Base-by-base conservation (phyloP, 2,113 vertebrate species). In the Zosterops hypoxanthus region DNA sequence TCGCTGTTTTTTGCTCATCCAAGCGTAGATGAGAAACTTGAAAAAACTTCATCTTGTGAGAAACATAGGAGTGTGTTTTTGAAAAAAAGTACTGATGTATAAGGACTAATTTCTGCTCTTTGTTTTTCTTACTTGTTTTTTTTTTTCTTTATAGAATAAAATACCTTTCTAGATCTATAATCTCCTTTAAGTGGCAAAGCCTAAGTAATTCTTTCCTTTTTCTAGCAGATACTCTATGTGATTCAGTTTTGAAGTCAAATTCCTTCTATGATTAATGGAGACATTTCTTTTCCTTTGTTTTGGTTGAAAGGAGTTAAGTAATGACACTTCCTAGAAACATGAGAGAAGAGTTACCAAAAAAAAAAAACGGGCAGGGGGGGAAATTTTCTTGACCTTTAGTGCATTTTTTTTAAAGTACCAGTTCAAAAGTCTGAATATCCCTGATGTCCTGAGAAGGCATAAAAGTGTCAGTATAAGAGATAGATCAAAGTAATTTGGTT, bases 341-440 rank as follows among this genome's bases (percentile, higher is more conserved):
- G 39, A 84, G 53, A 79, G 44, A 82, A 91, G 9, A 33, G 5
- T 57, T 92, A 69, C 23, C 3, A 75, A 34, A 82, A 82, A 77
- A 78, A 64, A 66, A 61, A 73, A 59, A 42, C 5, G 14, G 50
- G 14, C 14, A 4, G 4, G 8, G 49, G 24, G 49, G 49, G 49
- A 13, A 44, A 19, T 8, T 76, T 86, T 90, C 18, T 33, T 92
- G 79, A 90, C 87, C 87, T 92, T 95, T 63, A 85, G 19, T 69
- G 25, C 18, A 4, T 72, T n/a, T 66, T 90, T 92, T 94, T 94
- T 95, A 36, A 73, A 91, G 82, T 90, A 55, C 20, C 3, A 3
- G 31, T 88, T 96, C 71, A 80, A 56, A 93, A 90, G 75, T 73
- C 29, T 82, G 75, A 90, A 72, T 92, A 88, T 88, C 71, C 61